Conservation (phyloP, 1,140 invertebrate genomes). For the Drosophila bocki region DNA sequence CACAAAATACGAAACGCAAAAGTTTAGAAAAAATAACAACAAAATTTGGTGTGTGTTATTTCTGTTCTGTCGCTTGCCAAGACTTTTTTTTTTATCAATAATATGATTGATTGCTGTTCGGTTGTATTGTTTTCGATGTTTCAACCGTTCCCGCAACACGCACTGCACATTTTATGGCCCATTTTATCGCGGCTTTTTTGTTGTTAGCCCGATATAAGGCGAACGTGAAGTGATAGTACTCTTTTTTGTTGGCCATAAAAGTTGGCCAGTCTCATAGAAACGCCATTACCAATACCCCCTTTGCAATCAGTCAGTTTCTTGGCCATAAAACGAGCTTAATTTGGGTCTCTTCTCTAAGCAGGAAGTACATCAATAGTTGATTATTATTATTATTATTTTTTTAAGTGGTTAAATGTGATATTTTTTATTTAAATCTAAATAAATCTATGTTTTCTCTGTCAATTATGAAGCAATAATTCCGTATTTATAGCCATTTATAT, state of each 20-base stretch:
- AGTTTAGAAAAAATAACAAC: conserved; percentile 33
- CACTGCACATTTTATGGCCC: conserved; percentile 67
- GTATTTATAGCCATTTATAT: conserved; percentile 2
- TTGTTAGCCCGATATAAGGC: conserved; percentile 56
- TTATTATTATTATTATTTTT: too few relatives aligned
- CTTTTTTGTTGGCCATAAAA: conserved; percentile 55
- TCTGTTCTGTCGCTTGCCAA: conserved; percentile 16
- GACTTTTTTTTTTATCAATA: conserved; percentile 56
- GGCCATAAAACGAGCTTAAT: conserved; percentile 1
- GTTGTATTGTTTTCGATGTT: conserved; percentile 14
- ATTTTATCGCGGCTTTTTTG: conserved; percentile 62
- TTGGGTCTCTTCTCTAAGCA: too few relatives aligned
- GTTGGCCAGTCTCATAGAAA: conserved; percentile 41
- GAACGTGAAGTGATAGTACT: conserved; percentile 56
- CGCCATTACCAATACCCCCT: conserved; percentile 47
- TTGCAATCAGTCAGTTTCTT: conserved; percentile 1
- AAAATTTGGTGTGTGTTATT: background rate
- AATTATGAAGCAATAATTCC: background rate
- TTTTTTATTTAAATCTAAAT: background rate
- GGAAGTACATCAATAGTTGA: background rate
- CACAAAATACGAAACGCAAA: conserved; percentile 31
- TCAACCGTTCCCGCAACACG: conserved; percentile 24
- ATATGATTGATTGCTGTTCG: conserved; percentile 63
- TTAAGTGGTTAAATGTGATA: background rate
- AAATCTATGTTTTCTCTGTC: background rate